These are phyloP conservation scores for Trematocara unimaculatum DNA, from an alignment of 2,113 vertebrate genomes.

Conservation along the genomic window DNA sequence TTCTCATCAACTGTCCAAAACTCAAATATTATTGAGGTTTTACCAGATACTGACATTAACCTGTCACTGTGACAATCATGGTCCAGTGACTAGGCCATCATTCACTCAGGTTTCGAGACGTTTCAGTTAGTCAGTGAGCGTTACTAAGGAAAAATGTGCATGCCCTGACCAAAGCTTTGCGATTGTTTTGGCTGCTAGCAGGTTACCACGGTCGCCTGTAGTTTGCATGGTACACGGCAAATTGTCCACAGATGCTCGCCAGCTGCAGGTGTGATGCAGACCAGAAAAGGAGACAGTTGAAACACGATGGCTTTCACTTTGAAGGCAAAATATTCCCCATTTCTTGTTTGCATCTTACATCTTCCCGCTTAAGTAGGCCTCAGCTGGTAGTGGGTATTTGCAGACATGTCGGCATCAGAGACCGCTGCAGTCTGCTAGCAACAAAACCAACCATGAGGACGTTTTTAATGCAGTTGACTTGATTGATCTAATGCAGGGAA, in stretches of 20 bases:
- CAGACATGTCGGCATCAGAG: not conserved
- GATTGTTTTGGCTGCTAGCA: not conserved
- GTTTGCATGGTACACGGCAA: not conserved
- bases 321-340: not conserved
- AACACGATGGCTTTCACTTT: not conserved
- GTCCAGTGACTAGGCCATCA: not conserved
- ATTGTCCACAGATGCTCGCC: not conserved
- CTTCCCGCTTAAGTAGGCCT: not conserved
- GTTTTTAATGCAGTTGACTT: not conserved
- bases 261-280: not conserved
- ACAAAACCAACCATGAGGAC: not conserved
- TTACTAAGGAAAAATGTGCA: not conserved
- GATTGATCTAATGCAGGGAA: not conserved
- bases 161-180: not conserved
- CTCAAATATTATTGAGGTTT: not conserved
- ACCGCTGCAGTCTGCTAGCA: not conserved
- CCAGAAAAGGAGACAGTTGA: not conserved
- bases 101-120: not conserved
- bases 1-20: not conserved
- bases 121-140: not conserved
- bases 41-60: not conserved
- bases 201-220: not conserved
- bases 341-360: not conserved
- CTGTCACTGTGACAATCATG: not conserved
- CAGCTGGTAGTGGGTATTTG: not conserved